These are phyloP conservation scores for Drosophila peninsularis DNA, from an alignment of 2,888 invertebrate genomes.

Conservation along the genomic window DNA sequence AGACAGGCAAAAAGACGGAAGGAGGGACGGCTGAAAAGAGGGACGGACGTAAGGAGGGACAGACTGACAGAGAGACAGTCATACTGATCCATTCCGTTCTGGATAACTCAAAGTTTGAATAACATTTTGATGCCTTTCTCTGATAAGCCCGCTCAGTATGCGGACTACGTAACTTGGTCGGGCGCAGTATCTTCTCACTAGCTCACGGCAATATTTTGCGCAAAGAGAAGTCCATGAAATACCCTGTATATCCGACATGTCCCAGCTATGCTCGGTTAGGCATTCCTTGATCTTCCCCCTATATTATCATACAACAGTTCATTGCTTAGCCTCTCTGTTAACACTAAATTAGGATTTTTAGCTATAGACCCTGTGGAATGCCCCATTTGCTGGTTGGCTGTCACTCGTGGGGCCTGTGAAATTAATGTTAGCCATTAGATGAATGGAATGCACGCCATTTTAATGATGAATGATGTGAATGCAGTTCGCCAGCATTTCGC, in stretches of 20 bases:
- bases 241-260: neutral
- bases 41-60: too few relatives aligned
- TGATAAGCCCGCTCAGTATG: too few relatives aligned
- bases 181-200: too few relatives aligned
- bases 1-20: too few relatives aligned
- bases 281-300: neutral
- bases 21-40: neutral
- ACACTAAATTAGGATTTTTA: neutral
- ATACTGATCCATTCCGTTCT: too few relatives aligned
- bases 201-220: too few relatives aligned
- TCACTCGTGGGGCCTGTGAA: neutral
- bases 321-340: neutral
- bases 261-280: neutral
- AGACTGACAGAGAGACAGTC: too few relatives aligned
- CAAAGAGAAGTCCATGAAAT: too few relatives aligned
- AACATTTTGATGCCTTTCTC: too few relatives aligned
- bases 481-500: slow-evolving; percentile 4
- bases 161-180: too few relatives aligned
- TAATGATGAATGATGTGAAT: slow-evolving; percentile 6
- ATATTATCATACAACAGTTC: too few relatives aligned
- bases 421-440: slow-evolving; percentile 10
- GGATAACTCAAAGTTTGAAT: too few relatives aligned
- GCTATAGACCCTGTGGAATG: neutral
- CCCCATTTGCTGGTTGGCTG: neutral
- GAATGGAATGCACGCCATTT: slow-evolving; percentile 12